phyloP scores from a whole-genome alignment of 2,797 vertebrate genomes.

The Denticeps clupeoides region DNA sequence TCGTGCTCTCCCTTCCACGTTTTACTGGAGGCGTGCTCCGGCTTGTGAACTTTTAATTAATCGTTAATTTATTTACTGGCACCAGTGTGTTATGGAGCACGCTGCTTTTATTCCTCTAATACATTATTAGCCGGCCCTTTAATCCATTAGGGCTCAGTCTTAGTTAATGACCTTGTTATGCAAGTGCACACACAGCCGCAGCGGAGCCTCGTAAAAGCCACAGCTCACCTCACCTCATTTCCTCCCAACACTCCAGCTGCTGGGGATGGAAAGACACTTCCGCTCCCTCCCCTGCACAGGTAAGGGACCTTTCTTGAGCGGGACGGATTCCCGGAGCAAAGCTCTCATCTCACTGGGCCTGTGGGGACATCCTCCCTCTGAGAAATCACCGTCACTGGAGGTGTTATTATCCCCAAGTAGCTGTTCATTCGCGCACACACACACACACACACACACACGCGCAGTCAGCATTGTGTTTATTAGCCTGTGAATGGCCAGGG shows the following conservation, averaged over 20 bases:
- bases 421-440: not conserved
- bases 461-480: no score
- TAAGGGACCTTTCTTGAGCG: not conserved
- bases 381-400: conserved; percentile 4
- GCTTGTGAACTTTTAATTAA: no score
- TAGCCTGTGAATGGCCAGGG: no score
- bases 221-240: no score
- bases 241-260: not conserved
- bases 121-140: no score
- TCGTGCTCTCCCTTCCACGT: no score
- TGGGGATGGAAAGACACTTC: not conserved
- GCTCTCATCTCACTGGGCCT: not conserved
- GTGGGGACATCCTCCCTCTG: conserved; percentile 1
- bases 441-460: not conserved
- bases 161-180: conserved; percentile 2
- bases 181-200: not conserved
- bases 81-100: no score
- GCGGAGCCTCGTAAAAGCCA: no score
- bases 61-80: no score
- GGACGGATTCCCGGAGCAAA: not conserved
- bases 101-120: no score
- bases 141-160: no score
- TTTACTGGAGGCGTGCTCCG: no score
- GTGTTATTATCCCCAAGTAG: not conserved
- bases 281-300: not conserved